These are phyloP conservation scores for Oceanites oceanicus DNA, from an alignment of 2,113 vertebrate genomes.

Conservation along the genomic window DNA sequence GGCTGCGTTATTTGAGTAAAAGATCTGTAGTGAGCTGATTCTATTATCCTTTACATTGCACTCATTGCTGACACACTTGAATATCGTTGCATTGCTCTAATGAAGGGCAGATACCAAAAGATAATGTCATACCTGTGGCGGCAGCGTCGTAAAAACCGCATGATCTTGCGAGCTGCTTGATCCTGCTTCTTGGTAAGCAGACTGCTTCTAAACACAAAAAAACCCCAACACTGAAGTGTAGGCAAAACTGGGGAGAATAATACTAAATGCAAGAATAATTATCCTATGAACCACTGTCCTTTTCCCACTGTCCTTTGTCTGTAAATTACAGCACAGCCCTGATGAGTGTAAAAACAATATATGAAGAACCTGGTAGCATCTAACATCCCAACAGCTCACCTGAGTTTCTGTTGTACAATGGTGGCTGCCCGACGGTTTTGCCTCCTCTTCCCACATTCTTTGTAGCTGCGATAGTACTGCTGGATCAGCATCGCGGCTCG, in stretches of 20 bases:
- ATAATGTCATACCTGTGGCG: constrained; percentile 88
- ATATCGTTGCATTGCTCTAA: background rate
- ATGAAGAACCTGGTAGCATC: fast-evolving
- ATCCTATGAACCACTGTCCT: background rate
- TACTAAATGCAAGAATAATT: background rate
- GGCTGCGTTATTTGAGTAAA: background rate
- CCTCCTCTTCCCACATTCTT: constrained; percentile 86
- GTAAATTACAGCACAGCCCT: background rate
- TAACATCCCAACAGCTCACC: constrained; percentile 9
- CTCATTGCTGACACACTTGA: background rate
- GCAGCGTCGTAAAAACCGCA: constrained; percentile 98
- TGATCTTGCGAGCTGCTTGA: constrained; percentile 99
- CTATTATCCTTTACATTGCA: background rate
- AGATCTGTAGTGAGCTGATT: background rate
- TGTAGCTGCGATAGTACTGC: constrained; percentile 97
- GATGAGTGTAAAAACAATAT: fast-evolving
- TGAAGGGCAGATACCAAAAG: background rate
- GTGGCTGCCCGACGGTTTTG: constrained; percentile 85
- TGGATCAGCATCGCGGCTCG: constrained; percentile 95
- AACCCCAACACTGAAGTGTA: background rate
- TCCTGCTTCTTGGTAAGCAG: constrained; percentile 99
- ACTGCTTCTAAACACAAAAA: constrained; percentile 84
- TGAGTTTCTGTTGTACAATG: constrained; percentile 86
- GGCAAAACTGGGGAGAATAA: background rate
- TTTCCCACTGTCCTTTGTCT: background rate